Base-by-base conservation (phyloP, 1,140 invertebrate species). In the Ceratosolen solmsi region DNA sequence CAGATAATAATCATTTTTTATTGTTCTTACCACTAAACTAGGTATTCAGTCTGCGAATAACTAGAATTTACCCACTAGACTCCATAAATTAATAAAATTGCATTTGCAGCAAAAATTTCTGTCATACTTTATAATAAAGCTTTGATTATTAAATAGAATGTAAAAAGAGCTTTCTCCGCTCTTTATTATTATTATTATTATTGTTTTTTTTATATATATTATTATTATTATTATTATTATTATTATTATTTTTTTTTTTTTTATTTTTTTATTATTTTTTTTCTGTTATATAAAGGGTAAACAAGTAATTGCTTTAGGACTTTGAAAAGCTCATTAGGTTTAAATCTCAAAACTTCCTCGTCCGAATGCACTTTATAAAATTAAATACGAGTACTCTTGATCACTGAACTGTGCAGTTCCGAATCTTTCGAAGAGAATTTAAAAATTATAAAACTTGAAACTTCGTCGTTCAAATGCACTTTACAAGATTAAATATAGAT, bases 361-460 rank as follows among this genome's bases (percentile, higher is more conserved):
- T 79, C 38, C 27, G 27, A 46, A 22, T 79, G 68, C 36, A 79
- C 51, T 70, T 79, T 79, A 71, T 79, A 56, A 79, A 79, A 70
- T 79, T 79, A 70, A 70, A 77, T 77, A 79, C 58, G 20, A 77
- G 75, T 68, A 33, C 22, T 77, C 41, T 68, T 33, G 58, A 77
- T 77, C 20, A 22, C 36, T n/a, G 38, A 77, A 68, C 41, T 38
- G 49, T 36, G 72, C 30, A 56, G 49, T 56, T 56, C 33, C 20
- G 11, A 49, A 33, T 46, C 3, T 65, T 68, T 49, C 41, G 13
- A 65, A 58, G 60, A 51, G 38, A 27, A 77, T 65, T 30, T 68
- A 51, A 77, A 77, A 77, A 41, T 65, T 63, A 65, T 77, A 63
- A 76, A 60, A 76, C 38, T 77, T 22, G 38, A 77, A 63, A 77